phyloP scores from a whole-genome alignment of 2,797 vertebrate genomes.

The Darevskia nairensis region DNA sequence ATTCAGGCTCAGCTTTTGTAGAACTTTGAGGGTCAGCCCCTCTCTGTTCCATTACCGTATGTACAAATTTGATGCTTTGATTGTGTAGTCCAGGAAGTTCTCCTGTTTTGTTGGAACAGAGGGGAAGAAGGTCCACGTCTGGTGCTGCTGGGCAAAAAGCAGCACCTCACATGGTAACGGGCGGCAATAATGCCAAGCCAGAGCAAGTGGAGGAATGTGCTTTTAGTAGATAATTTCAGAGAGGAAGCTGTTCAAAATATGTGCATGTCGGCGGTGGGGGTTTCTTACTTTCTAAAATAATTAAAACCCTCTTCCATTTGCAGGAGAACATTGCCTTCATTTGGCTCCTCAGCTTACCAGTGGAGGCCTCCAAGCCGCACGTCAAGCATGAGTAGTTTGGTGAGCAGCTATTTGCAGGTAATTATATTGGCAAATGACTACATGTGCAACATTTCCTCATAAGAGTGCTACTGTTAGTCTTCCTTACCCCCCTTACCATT shows the following conservation, averaged over 20 bases:
- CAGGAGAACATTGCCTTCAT: slow-evolving; percentile 88
- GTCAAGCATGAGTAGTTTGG: slow-evolving; percentile 95
- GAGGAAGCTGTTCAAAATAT: neutral
- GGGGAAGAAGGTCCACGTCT: neutral
- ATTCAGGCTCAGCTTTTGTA: neutral
- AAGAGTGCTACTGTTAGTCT: neutral
- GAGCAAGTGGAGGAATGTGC: neutral
- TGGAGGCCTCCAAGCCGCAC: slow-evolving; percentile 96
- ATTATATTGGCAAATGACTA: slow-evolving; percentile 27
- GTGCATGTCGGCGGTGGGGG: neutral
- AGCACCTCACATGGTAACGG: neutral
- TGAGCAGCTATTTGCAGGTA: slow-evolving; percentile 94
- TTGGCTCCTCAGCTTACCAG: slow-evolving; percentile 85
- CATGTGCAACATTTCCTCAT: neutral
- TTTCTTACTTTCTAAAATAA: neutral
- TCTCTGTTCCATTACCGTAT: neutral
- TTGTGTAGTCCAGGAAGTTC: neutral
- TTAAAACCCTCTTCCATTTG: slow-evolving; percentile 13
- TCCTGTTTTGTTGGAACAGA: neutral
- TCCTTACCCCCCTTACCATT: neutral
- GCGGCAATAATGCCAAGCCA: neutral
- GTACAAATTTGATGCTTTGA: neutral
- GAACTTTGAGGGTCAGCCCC: neutral
- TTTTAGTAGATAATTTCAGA: neutral
- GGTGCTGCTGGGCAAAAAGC: no score